Evolutionary conservation across 2,888 invertebrate species (phyloP).

Genomic region (Odontocolon sp.): DNA sequence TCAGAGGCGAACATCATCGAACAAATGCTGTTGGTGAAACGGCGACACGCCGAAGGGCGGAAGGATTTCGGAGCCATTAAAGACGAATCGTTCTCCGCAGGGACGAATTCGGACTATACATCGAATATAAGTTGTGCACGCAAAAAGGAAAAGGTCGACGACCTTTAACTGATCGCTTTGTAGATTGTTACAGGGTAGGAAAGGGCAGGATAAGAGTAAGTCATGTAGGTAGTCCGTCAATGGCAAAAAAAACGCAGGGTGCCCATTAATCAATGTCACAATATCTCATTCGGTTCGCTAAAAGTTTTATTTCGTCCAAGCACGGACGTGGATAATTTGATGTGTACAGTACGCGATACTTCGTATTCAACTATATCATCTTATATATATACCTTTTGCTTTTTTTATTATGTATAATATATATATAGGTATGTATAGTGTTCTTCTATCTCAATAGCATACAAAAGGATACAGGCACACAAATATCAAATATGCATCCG

Average conservation of each 20-base stretch:
- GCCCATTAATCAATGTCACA: constrained; percentile 43
- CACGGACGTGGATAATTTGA: constrained; percentile 73
- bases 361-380: constrained; percentile 70
- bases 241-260: constrained; percentile 29
- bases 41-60: neutral
- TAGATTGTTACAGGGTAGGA: neutral
- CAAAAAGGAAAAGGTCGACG: constrained; percentile 38
- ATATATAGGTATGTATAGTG: constrained; percentile 73
- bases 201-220: neutral
- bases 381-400: constrained; percentile 62
- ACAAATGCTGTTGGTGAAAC: no score
- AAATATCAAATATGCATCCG: constrained; percentile 80
- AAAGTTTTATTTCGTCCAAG: constrained; percentile 78
- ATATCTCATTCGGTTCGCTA: constrained; percentile 73
- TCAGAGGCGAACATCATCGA: no score
- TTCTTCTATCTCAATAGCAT: constrained; percentile 74
- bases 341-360: constrained; percentile 70
- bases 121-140: constrained; percentile 29
- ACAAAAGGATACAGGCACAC: constrained; percentile 81
- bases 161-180: constrained; percentile 27
- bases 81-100: neutral
- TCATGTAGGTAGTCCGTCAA: neutral
- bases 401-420: constrained; percentile 59
- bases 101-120: constrained; percentile 17
- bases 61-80: constrained; percentile 37